Base-by-base conservation (phyloP, 2,113 vertebrate species). In the Crotalus helleri region DNA sequence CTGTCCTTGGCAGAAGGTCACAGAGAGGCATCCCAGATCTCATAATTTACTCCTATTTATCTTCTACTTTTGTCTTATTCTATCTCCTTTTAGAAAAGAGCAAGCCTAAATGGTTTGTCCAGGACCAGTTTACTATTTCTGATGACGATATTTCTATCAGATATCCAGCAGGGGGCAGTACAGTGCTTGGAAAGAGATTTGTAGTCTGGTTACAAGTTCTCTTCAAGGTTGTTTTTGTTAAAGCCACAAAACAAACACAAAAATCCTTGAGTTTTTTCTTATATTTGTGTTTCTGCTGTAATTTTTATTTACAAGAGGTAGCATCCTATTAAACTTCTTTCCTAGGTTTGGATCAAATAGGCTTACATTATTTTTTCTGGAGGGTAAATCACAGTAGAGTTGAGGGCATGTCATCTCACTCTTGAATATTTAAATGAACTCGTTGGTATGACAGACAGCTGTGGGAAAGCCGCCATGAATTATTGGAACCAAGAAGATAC, bases 131-230 rank as follows among this genome's bases (percentile, higher is more conserved):
- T 92, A 64, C n/a, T 1, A 2, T 94, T 95, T 55, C 87, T 91
- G 5, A 94, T 91, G 7, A 24, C n/a, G 97, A 95, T 95, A 96
- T 0, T 95, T 95, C 94, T 89, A 10, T 55, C 57, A 3, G 0
- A 0, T 90, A 81, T 87, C 96, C 97, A 96, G 96, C 93, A 97
- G 97, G 96, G 97, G 94, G 95, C 96, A 97, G 94, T 95, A 49
- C 96, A 91, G 95, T 94, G 94, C 95, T 97, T 97, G 91, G 94
- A 95, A 97, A 97, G 23, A 0, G 5, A 95, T 54, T 19, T 87
- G 17, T 33, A 58, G 10, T 24, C 51, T 26, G 21, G 51, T 88
- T 53, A 51, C 8, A 69, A 24, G 33, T 92, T 57, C 51, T 81
- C 24, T 39, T 88, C 49, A 81, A 74, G 59, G 54, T 55, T 57